These are phyloP conservation scores for Lycia hirtaria DNA, from an alignment of 2,888 invertebrate species.

Conservation along the genomic window DNA sequence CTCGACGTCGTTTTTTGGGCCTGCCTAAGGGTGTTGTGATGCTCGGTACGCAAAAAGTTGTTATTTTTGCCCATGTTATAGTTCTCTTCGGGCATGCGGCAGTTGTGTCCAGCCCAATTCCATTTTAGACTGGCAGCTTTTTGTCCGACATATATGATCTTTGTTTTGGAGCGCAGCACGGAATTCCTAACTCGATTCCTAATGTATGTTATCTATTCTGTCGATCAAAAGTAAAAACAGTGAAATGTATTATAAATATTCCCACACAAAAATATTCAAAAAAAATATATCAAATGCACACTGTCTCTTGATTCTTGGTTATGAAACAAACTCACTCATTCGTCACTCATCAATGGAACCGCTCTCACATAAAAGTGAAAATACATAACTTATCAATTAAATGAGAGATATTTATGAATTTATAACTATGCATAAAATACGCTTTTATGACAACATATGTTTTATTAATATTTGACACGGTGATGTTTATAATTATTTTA, in stretches of 20 bases:
- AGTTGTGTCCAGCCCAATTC: too few species aligned
- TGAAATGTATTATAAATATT: not conserved
- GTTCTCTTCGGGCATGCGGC: too few species aligned
- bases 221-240: too few species aligned
- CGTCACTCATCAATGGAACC: slow-evolving; percentile 38
- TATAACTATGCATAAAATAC: not conserved
- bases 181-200: too few species aligned
- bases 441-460: not conserved
- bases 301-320: slow-evolving; percentile 20
- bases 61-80: too few species aligned
- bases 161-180: too few species aligned
- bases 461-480: not conserved
- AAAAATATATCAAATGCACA: slow-evolving; percentile 3
- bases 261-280: not conserved
- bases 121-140: too few species aligned
- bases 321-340: slow-evolving; percentile 35
- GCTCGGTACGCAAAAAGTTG: too few species aligned
- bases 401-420: slow-evolving; percentile 15
- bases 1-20: too few species aligned
- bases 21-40: too few species aligned
- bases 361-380: slow-evolving; percentile 42
- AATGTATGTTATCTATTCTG: too few species aligned
- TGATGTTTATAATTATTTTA: not conserved
- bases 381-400: slow-evolving; percentile 21
- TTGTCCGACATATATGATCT: too few species aligned